A percentile compares a stretch with the other conserved stretches of the same genome.
These are phyloP conservation scores for Catostomus latipinnis DNA, from an alignment of 2,797 vertebrate species.

Conservation along the genomic window DNA sequence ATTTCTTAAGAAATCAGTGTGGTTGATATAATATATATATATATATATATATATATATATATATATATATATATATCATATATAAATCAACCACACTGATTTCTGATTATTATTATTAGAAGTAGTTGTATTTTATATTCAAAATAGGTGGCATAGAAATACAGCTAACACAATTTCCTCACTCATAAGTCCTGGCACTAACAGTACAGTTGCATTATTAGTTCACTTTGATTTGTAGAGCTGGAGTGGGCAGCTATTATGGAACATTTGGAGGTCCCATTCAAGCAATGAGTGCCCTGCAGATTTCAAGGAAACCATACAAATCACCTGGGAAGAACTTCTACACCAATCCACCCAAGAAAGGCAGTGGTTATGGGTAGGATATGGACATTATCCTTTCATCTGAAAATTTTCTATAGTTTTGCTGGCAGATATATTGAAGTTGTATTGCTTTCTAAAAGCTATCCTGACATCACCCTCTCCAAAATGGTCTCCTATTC, in stretches of 20 bases:
- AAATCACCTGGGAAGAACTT: constrained; percentile 83
- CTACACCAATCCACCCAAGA: constrained; percentile 85
- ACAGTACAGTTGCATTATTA: neutral
- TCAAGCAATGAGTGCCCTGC: constrained; percentile 79
- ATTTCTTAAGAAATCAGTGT: too few species aligned
- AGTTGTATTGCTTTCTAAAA: constrained; percentile 61
- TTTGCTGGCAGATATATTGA: constrained; percentile 31
- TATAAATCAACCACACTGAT: too few species aligned
- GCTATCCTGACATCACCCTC: constrained; percentile 85
- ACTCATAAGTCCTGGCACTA: neutral
- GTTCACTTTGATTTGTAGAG: constrained; percentile 69
- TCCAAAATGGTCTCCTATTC: constrained; percentile 78
- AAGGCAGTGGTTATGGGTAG: constrained; percentile 89
- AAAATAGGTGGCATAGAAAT: neutral
- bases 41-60: too few species aligned
- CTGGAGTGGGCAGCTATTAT: constrained; percentile 85
- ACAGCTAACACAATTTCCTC: neutral
- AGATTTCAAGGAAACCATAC: constrained; percentile 68
- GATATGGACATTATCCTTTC: constrained; percentile 29
- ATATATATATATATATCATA: too few species aligned
- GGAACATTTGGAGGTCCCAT: constrained; percentile 84
- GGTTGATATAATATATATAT: too few species aligned
- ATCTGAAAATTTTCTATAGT: constrained; percentile 11
- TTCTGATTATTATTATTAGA: too few species aligned
- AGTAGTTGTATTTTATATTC: too few species aligned